Base-by-base conservation (phyloP, 2,113 vertebrate genomes). In the Carollia perspicillata region DNA sequence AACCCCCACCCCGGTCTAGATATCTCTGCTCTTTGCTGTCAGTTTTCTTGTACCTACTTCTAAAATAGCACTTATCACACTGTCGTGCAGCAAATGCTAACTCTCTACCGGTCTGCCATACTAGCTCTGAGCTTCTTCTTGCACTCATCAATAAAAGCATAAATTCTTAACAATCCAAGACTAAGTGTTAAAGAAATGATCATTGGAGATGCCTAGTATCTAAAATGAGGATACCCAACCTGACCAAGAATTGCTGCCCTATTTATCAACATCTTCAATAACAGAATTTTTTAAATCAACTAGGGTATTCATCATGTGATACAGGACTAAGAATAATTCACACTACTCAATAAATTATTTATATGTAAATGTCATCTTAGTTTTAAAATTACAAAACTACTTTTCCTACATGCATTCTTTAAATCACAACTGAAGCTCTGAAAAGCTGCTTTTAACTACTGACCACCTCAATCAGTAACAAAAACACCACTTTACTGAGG, bases 301-400 rank as follows among this genome's bases (percentile, higher is more conserved):
- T 79, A 94, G 23, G n/a, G 10, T 37, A 80, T 85, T 91, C 72
- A 63, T 93, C 60, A 42, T 42, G 71, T 44, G 60, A 10, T 66
- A 35, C 72, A 51, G 10, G 22, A n/a, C 60, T 66, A 87, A 89
- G 44, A 80, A 58, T 63, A 90, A 90, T 33, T 89, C 47, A 91
- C 16, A 26, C 18, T 88, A 66, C 66, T 94, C 71, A 71, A 44
- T 90, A 90, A 94, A 92, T 94, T 58, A 85, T 74, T 35, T 90
- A 80, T 40, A 79, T 42, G 3, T 83, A 89, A 78, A 87, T 95
- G 8, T 44, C 44, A 86, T 68, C 77, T 81, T 49, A 44, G 35
- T 77, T 92, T 84, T 66, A 77, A 93, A 77, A 55, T 68, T 55
- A 55, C 71, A 72, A 80, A 79, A 7, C 84, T 63, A 42, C 58